Evolutionary conservation across 2,797 vertebrate species (phyloP).

Genomic region (Lateolabrax maculatus): DNA sequence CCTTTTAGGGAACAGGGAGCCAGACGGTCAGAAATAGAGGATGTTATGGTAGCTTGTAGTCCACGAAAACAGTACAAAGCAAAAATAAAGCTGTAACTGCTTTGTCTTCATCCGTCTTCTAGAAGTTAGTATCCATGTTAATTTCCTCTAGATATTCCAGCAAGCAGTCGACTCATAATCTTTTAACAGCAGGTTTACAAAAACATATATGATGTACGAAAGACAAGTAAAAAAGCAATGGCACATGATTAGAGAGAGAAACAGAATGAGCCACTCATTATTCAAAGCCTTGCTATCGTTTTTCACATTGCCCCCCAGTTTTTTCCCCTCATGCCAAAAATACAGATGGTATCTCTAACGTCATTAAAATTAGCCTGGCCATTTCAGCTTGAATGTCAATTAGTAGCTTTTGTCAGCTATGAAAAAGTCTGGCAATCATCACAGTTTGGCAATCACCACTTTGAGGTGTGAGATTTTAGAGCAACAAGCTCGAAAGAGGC

Average conservation of each 20-base stretch:
- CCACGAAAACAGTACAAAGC: background rate
- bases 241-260: background rate
- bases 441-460: background rate
- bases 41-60: background rate
- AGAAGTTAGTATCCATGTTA: background rate
- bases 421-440: background rate
- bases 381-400: slow-evolving; percentile 26
- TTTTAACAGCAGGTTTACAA: slow-evolving; percentile 3
- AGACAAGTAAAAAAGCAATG: background rate
- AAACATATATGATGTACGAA: background rate
- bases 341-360: background rate
- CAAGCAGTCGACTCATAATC: background rate
- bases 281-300: background rate
- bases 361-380: background rate
- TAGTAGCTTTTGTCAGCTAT: slow-evolving; percentile 6
- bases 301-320: background rate
- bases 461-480: slow-evolving; percentile 28
- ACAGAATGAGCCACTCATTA: background rate
- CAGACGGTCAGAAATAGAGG: background rate
- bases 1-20: too few relatives aligned
- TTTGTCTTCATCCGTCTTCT: too few relatives aligned
- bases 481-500: background rate
- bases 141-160: background rate
- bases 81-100: background rate
- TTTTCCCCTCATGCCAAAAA: background rate